Evolutionary conservation across 2,797 vertebrate species (phyloP).

Genomic region (Oreochromis grahami): DNA sequence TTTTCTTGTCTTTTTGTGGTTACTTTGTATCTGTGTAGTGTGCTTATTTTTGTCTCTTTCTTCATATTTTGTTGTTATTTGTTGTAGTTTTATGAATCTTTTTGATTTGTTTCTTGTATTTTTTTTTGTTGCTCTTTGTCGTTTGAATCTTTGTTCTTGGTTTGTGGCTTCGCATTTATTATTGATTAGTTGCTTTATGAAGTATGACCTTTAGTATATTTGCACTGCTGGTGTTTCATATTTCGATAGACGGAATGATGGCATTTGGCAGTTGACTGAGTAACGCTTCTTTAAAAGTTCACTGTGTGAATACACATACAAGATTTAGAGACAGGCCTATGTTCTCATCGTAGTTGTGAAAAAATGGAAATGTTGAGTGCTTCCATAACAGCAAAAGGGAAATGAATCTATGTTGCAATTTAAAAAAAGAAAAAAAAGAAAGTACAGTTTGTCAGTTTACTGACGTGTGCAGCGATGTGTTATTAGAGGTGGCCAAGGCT

Average conservation of each 20-base stretch:
- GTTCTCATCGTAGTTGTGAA: rapidly evolving
- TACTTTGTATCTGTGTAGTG: background rate
- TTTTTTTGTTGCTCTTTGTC: background rate
- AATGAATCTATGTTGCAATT: background rate
- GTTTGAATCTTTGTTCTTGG: background rate
- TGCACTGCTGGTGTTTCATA: background rate
- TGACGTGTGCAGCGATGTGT: background rate
- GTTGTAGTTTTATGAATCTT: background rate
- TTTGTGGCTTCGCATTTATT: background rate
- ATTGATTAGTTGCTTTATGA: background rate
- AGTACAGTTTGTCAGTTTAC: background rate
- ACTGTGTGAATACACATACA: background rate
- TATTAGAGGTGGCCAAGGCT: background rate
- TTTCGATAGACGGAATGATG: background rate
- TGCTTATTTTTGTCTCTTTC: background rate
- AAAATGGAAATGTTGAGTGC: background rate
- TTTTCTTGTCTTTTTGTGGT: background rate
- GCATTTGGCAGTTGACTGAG: background rate
- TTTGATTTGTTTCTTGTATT: background rate
- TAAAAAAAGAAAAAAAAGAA: background rate
- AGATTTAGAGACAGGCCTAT: background rate
- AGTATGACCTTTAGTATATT: background rate
- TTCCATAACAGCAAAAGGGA: background rate
- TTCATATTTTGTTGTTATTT: background rate
- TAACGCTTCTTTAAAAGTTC: background rate